phyloP scores from a whole-genome alignment of 1,140 invertebrate genomes.

The Arctopsyche grandis region DNA sequence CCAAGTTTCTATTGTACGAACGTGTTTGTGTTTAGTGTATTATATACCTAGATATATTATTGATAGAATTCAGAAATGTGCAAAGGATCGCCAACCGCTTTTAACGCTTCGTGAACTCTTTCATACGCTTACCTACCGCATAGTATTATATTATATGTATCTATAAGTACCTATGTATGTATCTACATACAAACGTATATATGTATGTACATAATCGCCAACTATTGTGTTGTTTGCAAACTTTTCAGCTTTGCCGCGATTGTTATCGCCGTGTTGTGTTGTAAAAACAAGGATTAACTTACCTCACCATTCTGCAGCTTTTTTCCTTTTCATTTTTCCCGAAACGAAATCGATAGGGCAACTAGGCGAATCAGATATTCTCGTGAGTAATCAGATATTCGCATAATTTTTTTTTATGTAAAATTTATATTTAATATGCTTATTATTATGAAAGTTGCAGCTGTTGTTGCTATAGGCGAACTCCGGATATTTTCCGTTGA shows the following conservation, averaged over 20 bases:
- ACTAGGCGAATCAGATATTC: not conserved
- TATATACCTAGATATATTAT: too few relatives aligned
- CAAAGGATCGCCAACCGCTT: not conserved
- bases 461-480: not conserved
- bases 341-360: conserved; percentile 28
- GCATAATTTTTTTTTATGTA: not conserved
- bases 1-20: too few relatives aligned
- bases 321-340: not conserved
- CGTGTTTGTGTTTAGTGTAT: too few relatives aligned
- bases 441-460: not conserved
- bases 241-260: conserved; percentile 38
- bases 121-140: conserved; percentile 39
- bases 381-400: not conserved
- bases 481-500: not conserved
- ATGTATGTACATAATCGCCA: too few relatives aligned
- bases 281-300: conserved; percentile 46
- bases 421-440: not conserved
- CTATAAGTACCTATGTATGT: too few relatives aligned
- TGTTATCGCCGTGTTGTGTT: conserved; percentile 39
- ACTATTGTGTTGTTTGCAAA: conserved; percentile 41
- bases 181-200: too few relatives aligned
- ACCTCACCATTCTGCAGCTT: not conserved
- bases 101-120: conserved; percentile 22
- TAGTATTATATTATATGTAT: too few relatives aligned
- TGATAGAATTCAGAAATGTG: not conserved